Evolutionary conservation across 2,113 vertebrate genomes (phyloP).

Genomic region (Actenoides lindsayi): DNA sequence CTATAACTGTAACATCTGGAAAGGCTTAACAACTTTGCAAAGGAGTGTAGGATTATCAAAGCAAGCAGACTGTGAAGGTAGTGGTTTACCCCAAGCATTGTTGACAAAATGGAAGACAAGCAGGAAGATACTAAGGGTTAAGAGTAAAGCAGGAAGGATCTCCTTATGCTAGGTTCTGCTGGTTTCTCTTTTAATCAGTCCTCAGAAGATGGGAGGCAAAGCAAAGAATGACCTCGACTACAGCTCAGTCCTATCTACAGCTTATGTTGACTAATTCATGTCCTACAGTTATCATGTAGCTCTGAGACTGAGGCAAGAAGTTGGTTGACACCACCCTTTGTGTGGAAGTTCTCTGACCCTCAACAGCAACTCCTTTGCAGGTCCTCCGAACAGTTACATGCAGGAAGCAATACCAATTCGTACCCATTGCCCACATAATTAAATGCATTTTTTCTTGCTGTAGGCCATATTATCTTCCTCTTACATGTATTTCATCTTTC

Average conservation of each 20-base stretch:
- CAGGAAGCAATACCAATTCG: not conserved
- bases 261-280: not conserved
- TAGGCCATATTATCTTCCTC: not conserved
- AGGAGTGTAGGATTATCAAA: not conserved
- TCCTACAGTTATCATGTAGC: not conserved
- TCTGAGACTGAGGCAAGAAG: not conserved
- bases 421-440: not conserved
- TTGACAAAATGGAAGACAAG: not conserved
- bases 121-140: not conserved
- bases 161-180: not conserved
- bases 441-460: not conserved
- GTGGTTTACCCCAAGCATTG: not conserved
- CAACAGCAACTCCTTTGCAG: not conserved
- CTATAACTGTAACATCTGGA: not conserved
- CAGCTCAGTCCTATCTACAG: not conserved
- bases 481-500: not conserved
- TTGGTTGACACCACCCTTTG: not conserved
- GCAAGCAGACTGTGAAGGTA: not conserved
- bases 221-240: not conserved
- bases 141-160: not conserved
- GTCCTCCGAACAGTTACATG: fast-evolving
- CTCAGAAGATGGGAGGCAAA: not conserved
- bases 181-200: not conserved
- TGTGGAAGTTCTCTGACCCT: not conserved
- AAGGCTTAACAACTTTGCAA: not conserved